Percentiles rank a stretch among this genome's conserved stretches.
Conservation (phyloP, 2,797 vertebrate species). For the Florisuga fusca region DNA sequence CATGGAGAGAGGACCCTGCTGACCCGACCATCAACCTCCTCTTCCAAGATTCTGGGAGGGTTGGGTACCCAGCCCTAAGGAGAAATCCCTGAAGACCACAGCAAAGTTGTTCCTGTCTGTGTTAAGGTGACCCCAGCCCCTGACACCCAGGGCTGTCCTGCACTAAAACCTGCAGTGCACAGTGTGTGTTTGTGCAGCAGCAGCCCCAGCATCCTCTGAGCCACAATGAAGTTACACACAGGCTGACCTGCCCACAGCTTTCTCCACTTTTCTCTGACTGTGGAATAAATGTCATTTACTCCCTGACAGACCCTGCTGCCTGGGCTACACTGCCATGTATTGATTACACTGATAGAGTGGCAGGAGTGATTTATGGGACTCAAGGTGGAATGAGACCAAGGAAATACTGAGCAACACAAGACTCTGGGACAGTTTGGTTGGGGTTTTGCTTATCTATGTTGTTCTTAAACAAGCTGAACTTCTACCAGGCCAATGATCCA, state of each 20-base stretch:
- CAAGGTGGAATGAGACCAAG: neutral
- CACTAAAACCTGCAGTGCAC: neutral
- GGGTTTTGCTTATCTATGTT: too few species aligned
- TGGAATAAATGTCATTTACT: neutral
- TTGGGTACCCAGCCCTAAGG: neutral
- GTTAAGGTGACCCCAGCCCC: fast-evolving
- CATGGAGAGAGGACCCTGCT: neutral
- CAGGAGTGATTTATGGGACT: neutral
- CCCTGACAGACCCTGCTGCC: fast-evolving
- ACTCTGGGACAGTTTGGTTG: too few species aligned
- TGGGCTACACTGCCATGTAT: neutral
- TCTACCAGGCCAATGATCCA: neutral
- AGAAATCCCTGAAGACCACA: fast-evolving
- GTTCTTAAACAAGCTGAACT: neutral
- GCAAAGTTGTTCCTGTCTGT: neutral
- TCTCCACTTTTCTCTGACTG: neutral
- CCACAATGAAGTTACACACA: fast-evolving
- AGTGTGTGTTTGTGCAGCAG: fast-evolving
- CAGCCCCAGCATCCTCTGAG: neutral
- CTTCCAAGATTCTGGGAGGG: neutral
- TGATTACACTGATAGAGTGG: neutral
- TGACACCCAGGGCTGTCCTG: neutral
- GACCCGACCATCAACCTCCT: neutral
- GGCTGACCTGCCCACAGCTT: neutral
- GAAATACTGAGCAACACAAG: neutral